Evolutionary conservation across 2,888 invertebrate species (phyloP), one percentile per base, ranked within the genome.

Genomic region (Acanthosepion esculentum): DNA sequence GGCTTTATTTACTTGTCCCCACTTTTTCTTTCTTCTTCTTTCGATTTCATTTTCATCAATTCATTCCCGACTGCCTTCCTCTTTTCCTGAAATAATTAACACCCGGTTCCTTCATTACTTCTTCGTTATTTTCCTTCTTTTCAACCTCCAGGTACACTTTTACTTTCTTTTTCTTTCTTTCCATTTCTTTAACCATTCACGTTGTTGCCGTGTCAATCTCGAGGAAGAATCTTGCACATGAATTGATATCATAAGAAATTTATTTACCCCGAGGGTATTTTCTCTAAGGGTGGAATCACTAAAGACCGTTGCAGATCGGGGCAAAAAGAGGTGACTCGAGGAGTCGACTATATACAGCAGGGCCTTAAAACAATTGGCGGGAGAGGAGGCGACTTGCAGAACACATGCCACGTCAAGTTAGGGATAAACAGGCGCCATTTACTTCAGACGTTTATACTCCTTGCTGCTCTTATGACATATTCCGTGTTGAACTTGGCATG

Each of bases 261-360:
- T 78, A 78, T 78, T 78, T 78, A n/a, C n/a, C 33, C n/a, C 78
- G 15, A 41, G 78, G n/a, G 4, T 15, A 78, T 78, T 78, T 78
- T 78, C 78, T 78, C 78, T 33, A n/a, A 78, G 78, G 59, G 59
- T 59, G 59, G n/a, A 78, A 78, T 78, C n/a, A 78, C 78, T 78
- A 33, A n/a, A 78, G n/a, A 8, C n/a, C 78, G 1, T 20, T n/a
- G 78, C n/a, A 33, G 15, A 33, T 78, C 18, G n/a, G 78, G n/a
- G 78, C n/a, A n/a, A n/a, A n/a, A n/a, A 78, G 18, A 15, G 15
- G 78, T n/a, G 78, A 78, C n/a, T 78, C n/a, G n/a, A 78, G 15
- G 78, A 78, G 78, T n/a, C 23, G n/a, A n/a, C n/a, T 15, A n/a
- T 15, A 78, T 33, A 12, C n/a, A 78, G 78, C 0, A 78, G 12